Evolutionary conservation across 2,888 invertebrate species (phyloP).

Genomic region (Corythucha ciliata): DNA sequence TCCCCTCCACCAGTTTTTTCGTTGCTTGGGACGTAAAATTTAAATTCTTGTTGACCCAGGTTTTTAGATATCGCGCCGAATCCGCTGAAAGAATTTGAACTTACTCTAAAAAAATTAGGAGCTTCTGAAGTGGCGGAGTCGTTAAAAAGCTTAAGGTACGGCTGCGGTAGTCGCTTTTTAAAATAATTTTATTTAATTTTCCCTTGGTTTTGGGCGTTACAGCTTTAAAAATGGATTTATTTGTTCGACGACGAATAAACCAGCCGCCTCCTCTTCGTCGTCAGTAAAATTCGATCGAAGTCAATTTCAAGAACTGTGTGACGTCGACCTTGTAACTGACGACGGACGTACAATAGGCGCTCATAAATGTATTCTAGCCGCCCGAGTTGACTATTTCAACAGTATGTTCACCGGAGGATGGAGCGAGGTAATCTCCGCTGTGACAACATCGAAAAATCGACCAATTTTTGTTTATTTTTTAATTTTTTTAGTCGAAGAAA

Average conservation of each 20-base stretch:
- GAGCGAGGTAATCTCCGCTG: constrained; percentile 52
- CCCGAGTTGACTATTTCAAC: constrained; percentile 74
- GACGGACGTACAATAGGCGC: constrained; percentile 48
- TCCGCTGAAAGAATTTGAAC: too few relatives aligned
- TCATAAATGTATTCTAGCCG: constrained; percentile 72
- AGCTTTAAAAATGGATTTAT: constrained; percentile 16
- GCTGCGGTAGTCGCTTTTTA: neutral
- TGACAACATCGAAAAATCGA: neutral
- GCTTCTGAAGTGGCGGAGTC: too few relatives aligned
- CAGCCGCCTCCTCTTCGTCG: neutral
- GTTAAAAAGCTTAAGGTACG: too few relatives aligned
- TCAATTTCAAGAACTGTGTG: constrained; percentile 38
- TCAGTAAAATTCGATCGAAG: constrained; percentile 22
- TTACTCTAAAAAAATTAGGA: too few relatives aligned
- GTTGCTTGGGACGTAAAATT: neutral
- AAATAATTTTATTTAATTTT: neutral
- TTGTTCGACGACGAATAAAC: neutral
- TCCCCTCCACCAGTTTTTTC: neutral
- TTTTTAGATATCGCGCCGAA: too few relatives aligned
- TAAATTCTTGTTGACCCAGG: too few relatives aligned
- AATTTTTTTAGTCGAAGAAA: neutral
- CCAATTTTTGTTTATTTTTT: too few relatives aligned
- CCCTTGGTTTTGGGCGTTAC: neutral
- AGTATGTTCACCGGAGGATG: constrained; percentile 74
- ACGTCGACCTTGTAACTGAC: constrained; percentile 41